phyloP scores from a whole-genome alignment of 2,888 invertebrate genomes.

The Seira ritae region DNA sequence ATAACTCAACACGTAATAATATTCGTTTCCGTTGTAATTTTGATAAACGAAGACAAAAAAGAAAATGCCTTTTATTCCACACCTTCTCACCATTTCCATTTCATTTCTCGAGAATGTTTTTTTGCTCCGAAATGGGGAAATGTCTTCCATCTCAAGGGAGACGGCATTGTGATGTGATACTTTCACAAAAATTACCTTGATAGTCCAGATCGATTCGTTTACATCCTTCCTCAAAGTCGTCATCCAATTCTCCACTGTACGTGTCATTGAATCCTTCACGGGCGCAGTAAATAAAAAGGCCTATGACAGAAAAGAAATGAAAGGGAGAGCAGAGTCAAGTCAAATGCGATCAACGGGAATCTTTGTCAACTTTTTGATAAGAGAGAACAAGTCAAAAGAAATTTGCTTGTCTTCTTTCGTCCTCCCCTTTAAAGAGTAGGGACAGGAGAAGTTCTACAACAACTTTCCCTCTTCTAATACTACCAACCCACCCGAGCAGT shows the following conservation, averaged over 20 bases:
- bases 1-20: too few species aligned
- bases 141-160: not conserved
- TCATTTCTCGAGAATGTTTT: not conserved
- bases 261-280: constrained; percentile 62
- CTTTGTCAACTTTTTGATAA: not conserved
- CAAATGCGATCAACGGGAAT: not conserved
- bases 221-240: constrained; percentile 56
- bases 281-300: constrained; percentile 66
- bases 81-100: not conserved
- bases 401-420: not conserved
- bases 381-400: not conserved
- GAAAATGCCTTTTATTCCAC: not conserved
- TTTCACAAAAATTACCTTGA: constrained; percentile 63
- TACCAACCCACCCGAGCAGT: too few species aligned
- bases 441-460: not conserved
- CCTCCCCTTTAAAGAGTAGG: not conserved
- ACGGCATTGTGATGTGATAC: too few species aligned
- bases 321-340: not conserved
- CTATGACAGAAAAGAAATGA: constrained; percentile 20
- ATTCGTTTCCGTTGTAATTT: not conserved
- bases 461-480: not conserved
- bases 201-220: constrained; percentile 65
- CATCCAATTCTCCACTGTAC: constrained; percentile 52
- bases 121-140: not conserved
- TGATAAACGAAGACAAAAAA: not conserved